A percentile compares a stretch with the other conserved stretches of the same genome.
Conservation (phyloP, 2,888 invertebrate species). For the Elaeidobius kamerunicus region DNA sequence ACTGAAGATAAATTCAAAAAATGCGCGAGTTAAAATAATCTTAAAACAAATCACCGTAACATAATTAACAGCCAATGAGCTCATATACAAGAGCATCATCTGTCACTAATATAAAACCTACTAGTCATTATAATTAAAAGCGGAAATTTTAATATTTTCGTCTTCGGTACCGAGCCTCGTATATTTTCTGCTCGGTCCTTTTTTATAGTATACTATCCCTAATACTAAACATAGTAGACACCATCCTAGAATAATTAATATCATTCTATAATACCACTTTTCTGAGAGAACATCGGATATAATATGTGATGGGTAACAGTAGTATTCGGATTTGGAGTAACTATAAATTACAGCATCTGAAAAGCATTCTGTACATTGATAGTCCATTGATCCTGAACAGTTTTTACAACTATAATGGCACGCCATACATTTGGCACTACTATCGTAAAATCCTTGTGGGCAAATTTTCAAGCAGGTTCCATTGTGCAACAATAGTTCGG, state of each 20-base stretch:
- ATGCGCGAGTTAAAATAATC: too few species aligned
- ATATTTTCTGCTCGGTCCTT: too few species aligned
- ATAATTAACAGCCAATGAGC: neutral
- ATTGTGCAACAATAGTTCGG: slow-evolving; percentile 58
- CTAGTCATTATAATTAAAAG: slow-evolving; percentile 38
- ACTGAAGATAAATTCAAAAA: too few species aligned
- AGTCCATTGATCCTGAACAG: slow-evolving; percentile 66
- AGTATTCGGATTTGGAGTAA: slow-evolving; percentile 43
- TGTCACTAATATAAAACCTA: too few species aligned
- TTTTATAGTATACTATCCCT: slow-evolving; percentile 12
- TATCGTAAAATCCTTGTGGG: slow-evolving; percentile 44
- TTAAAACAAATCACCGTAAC: too few species aligned
- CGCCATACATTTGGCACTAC: slow-evolving; percentile 52
- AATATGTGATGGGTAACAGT: slow-evolving; percentile 45
- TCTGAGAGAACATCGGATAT: slow-evolving; percentile 35
- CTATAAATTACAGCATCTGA: slow-evolving; percentile 60
- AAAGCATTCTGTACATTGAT: slow-evolving; percentile 66
- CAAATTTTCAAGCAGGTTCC: slow-evolving; percentile 61
- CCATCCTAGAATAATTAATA: slow-evolving; percentile 35
- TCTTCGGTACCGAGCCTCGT: too few species aligned
- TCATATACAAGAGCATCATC: too few species aligned
- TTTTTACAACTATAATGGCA: slow-evolving; percentile 75
- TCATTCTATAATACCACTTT: slow-evolving; percentile 42
- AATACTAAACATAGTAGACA: slow-evolving; percentile 24
- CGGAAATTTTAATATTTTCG: slow-evolving; percentile 41